phyloP scores from a whole-genome alignment of 2,113 vertebrate genomes.

The Cryptotis parvus region DNA sequence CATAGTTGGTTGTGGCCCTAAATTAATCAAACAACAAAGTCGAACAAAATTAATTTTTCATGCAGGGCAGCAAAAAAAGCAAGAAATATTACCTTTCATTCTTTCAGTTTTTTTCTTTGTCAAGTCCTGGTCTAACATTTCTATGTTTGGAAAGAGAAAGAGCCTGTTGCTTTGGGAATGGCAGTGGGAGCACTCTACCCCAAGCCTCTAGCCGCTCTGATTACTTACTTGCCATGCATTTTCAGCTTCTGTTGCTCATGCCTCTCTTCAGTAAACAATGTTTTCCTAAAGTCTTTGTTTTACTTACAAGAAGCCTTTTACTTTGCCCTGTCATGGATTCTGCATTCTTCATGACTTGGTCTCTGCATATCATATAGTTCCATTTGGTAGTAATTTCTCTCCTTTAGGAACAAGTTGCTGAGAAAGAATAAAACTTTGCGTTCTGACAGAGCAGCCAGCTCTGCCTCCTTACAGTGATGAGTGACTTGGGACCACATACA shows the following conservation, averaged over 20 bases:
- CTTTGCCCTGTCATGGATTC: background rate
- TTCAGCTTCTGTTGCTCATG: background rate
- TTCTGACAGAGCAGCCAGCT: background rate
- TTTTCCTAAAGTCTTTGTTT: background rate
- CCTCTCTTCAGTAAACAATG: background rate
- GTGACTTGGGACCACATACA: background rate
- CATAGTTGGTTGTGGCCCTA: too few species aligned
- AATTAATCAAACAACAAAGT: too few species aligned
- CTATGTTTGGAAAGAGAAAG: too few species aligned
- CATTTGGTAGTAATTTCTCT: background rate
- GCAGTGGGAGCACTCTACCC: too few species aligned
- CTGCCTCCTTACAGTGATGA: background rate
- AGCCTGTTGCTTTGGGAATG: too few species aligned
- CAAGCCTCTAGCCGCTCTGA: background rate
- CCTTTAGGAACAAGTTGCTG: background rate
- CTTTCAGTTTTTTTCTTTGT: too few species aligned
- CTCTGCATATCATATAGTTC: accelerated
- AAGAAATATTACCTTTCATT: too few species aligned
- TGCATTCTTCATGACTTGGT: background rate
- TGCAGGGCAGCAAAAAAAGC: too few species aligned
- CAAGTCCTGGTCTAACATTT: too few species aligned
- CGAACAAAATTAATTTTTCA: too few species aligned
- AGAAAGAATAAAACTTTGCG: background rate
- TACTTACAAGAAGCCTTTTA: background rate
- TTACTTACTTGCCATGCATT: background rate